A percentile compares a stretch with the other conserved stretches of the same genome.
phyloP scores from a whole-genome alignment of 2,797 vertebrate species.

The Dendrocincla tyrannina region DNA sequence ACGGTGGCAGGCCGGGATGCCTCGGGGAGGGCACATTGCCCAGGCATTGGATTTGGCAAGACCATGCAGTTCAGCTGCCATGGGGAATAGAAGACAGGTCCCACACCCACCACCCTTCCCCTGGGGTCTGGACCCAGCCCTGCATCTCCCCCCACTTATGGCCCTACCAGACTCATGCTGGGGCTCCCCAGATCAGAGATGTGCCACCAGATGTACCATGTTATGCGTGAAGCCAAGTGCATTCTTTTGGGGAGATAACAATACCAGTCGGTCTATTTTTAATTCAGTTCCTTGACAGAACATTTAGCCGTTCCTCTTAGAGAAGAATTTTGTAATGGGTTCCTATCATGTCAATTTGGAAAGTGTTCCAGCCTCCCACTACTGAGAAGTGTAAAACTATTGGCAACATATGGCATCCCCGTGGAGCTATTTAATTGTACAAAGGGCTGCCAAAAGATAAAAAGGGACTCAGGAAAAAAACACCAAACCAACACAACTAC shows the following conservation, averaged over 20 bases:
- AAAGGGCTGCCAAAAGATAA: slow-evolving; percentile 72
- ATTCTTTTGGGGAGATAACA: slow-evolving; percentile 67
- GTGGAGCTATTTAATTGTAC: slow-evolving; percentile 73
- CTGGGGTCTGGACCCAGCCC: background rate
- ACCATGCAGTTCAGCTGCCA: background rate
- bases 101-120: background rate
- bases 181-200: background rate
- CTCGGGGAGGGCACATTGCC: background rate
- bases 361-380: slow-evolving; percentile 70
- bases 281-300: slow-evolving; percentile 72
- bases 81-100: background rate
- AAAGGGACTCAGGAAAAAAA: slow-evolving; percentile 18
- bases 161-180: background rate
- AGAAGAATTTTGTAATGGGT: slow-evolving; percentile 71
- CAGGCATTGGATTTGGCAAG: background rate
- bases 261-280: slow-evolving; percentile 71
- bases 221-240: slow-evolving; percentile 19
- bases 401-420: slow-evolving; percentile 75
- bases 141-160: background rate
- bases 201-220: slow-evolving; percentile 26
- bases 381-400: slow-evolving; percentile 73
- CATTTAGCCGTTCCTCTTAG: slow-evolving; percentile 60
- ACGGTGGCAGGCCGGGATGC: background rate
- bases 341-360: slow-evolving; percentile 75
- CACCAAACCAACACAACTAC: background rate